A percentile compares a stretch with the other conserved stretches of the same genome.
These are phyloP conservation scores for Andricus grossulariae DNA, from an alignment of 1,140 invertebrate genomes.

Conservation along the genomic window DNA sequence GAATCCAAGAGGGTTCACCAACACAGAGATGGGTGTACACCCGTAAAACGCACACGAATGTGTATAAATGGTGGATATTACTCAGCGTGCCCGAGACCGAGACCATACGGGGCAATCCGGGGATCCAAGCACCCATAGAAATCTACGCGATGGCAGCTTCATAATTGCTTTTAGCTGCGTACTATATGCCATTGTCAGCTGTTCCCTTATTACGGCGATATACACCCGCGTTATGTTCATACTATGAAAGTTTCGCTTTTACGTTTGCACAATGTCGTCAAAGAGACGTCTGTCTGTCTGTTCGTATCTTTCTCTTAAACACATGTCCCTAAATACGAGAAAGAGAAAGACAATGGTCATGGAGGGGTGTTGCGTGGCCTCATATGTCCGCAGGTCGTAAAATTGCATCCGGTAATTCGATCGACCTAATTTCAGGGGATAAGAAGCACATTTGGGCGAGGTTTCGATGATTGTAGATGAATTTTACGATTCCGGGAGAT, in stretches of 20 bases:
- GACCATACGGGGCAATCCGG: conserved; percentile 7
- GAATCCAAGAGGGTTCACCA: conserved; percentile 36
- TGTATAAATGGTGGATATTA: conserved; percentile 50
- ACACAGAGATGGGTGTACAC: conserved; percentile 7
- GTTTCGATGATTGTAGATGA: not conserved
- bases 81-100: conserved; percentile 40
- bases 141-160: conserved; percentile 58
- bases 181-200: conserved; percentile 66
- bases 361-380: not conserved
- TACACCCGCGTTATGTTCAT: conserved; percentile 44
- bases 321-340: too few species aligned
- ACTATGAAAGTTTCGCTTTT: conserved; percentile 31
- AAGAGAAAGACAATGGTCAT: not conserved
- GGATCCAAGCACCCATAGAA: conserved; percentile 49
- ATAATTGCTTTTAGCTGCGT: conserved; percentile 64
- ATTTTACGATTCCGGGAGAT: too few species aligned
- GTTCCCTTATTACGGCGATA: conserved; percentile 66
- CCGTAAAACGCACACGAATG: conserved; percentile 44
- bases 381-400: not conserved
- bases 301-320: conserved; percentile 30
- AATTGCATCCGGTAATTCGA: not conserved
- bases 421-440: not conserved
- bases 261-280: conserved; percentile 40
- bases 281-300: conserved; percentile 7
- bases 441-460: not conserved